Base-by-base conservation (phyloP, 2,888 invertebrate species). In the Hirtodrosophila duncani region DNA sequence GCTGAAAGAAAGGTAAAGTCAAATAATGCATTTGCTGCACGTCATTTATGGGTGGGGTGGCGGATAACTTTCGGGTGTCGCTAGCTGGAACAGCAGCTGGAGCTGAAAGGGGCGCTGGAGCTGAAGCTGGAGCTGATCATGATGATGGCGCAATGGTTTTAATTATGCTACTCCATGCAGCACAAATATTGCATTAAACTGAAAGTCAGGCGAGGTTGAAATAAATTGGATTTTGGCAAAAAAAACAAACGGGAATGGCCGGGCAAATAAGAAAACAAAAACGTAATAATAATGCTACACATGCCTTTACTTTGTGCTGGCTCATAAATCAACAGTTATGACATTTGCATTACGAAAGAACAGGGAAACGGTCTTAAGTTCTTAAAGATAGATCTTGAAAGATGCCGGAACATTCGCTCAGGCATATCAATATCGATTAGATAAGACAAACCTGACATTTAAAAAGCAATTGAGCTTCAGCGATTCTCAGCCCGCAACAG, bases 1-100 rank as follows among this genome's bases (percentile, higher is more conserved):
- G 63, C 55, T 58, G 69, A 81, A 75, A 78, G 81, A 67, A 81
- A 75, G 65, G 71, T 79, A 67, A 81, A 75, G 65, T 68, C 67
- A 67, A 70, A 70, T 75, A 81, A 78, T 75, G 75, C 79, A 55
- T 61, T 38, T 52, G 70, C 60, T 44, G 79, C 81, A 75, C 75
- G 81, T 75, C 81, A 75, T 74, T 75, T 78, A 63, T 81, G 81
- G 74, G 81, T 77, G 81, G 74, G 81, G 66, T 67, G 57, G 11
- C 10, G 48, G 16, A 44, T 34, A 56, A 26, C n/a, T n/a, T 20
- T 20, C 6, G 4, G 20, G 20, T 20, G 20, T 20, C 38, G 21
- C 26, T 4, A n/a, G n/a, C n/a, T n/a, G n/a, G n/a, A n/a, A n/a
- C n/a, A n/a, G n/a, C n/a, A 23, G 21, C 6, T 27, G 11, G 26